Conservation (phyloP, 2,888 invertebrate species). For the Acrobasis consociella region DNA sequence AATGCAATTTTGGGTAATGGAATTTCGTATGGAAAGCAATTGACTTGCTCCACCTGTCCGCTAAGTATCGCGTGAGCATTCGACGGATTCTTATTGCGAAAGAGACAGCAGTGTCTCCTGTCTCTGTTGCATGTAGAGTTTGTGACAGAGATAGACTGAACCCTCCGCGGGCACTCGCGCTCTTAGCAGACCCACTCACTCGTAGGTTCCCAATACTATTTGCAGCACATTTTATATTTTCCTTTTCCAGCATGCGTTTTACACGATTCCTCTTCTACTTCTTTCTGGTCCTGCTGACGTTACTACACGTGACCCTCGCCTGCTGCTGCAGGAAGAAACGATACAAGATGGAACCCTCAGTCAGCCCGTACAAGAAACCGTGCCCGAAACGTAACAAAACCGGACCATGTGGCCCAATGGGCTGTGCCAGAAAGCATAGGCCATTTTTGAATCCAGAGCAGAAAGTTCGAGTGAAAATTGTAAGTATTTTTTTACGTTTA, state of each 20-base stretch:
- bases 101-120: too few relatives aligned
- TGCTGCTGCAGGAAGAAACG: background rate
- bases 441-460: background rate
- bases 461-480: slow-evolving; percentile 2
- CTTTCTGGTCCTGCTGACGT: background rate
- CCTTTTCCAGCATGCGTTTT: slow-evolving; percentile 9
- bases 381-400: background rate
- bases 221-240: background rate
- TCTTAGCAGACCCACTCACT: too few relatives aligned
- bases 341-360: background rate
- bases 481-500: background rate
- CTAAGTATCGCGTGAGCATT: too few relatives aligned
- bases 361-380: background rate
- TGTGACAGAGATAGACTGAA: too few relatives aligned
- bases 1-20: too few relatives aligned
- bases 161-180: too few relatives aligned
- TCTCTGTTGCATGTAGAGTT: too few relatives aligned
- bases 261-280: slow-evolving; percentile 5
- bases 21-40: too few relatives aligned
- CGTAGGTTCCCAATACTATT: too few relatives aligned
- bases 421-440: background rate
- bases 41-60: too few relatives aligned
- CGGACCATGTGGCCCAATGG: background rate
- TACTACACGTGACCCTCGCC: slow-evolving; percentile 1
- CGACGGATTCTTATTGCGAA: too few relatives aligned